Conservation (phyloP, 2,888 invertebrate genomes). For the Drepanosiphum platanoidis region DNA sequence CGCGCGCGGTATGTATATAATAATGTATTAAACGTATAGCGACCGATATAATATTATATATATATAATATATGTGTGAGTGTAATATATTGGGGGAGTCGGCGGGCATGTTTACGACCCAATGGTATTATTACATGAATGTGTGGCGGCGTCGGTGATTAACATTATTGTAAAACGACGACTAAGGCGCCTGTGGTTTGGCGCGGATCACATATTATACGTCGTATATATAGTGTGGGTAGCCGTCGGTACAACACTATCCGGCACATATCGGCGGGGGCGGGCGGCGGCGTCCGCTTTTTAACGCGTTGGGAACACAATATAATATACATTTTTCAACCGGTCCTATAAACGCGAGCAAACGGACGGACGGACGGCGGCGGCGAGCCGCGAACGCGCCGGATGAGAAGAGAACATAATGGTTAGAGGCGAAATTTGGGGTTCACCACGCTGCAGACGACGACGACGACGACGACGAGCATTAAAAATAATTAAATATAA, state of each 20-base stretch:
- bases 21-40: background rate
- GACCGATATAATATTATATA: too few species aligned
- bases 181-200: slow-evolving; percentile 52
- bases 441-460: slow-evolving; percentile 26
- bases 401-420: slow-evolving; percentile 21
- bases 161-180: slow-evolving; percentile 52
- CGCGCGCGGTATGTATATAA: background rate
- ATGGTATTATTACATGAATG: slow-evolving; percentile 14
- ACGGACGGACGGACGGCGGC: slow-evolving; percentile 7
- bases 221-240: background rate
- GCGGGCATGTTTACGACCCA: slow-evolving; percentile 21
- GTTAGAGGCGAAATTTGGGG: slow-evolving; percentile 60
- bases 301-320: slow-evolving; percentile 42
- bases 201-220: slow-evolving; percentile 6
- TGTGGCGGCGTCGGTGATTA: slow-evolving; percentile 37
- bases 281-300: slow-evolving; percentile 42
- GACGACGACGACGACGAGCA: slow-evolving; percentile 13
- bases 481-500: slow-evolving; percentile 61
- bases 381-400: slow-evolving; percentile 1
- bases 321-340: slow-evolving; percentile 48
- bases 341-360: slow-evolving; percentile 59
- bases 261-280: background rate
- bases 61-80: background rate
- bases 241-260: background rate
- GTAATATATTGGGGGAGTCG: slow-evolving; percentile 1